phyloP scores from a whole-genome alignment of 2,797 vertebrate genomes.

The Halcyon smyrnensis region DNA sequence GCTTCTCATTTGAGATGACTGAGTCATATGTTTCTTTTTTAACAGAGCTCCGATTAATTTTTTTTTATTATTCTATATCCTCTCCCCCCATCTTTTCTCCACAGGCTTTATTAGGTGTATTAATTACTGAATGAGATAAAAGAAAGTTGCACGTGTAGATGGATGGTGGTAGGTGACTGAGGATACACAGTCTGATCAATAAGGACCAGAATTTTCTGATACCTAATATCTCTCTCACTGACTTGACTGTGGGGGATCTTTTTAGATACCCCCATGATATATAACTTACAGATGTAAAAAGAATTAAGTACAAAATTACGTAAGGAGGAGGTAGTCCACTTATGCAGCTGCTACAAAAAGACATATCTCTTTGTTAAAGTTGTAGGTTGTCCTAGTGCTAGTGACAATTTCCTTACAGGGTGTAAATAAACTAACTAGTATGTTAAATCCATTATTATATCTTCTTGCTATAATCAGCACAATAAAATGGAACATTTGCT shows the following conservation, averaged over 20 bases:
- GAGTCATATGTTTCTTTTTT: background rate
- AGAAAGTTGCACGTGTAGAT: background rate
- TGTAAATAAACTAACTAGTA: background rate
- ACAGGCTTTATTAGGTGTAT: background rate
- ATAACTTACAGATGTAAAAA: background rate
- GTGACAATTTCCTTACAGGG: background rate
- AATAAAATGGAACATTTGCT: background rate
- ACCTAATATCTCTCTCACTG: background rate
- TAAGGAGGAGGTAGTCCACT: background rate
- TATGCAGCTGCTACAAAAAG: background rate
- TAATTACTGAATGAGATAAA: background rate
- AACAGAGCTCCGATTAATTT: background rate
- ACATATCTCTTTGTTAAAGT: background rate
- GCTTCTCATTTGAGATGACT: background rate
- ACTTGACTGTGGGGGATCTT: background rate
- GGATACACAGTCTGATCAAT: background rate
- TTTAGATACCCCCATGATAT: background rate
- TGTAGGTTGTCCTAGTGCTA: background rate
- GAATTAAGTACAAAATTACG: background rate
- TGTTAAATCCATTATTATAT: background rate
- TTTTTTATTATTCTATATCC: background rate
- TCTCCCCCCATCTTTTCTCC: background rate
- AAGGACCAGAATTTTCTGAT: background rate
- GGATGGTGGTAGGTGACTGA: background rate
- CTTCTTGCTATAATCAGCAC: background rate